A percentile compares a stretch with the other conserved stretches of the same genome.
Evolutionary conservation across 1,140 invertebrate species (phyloP).

Genomic region (Drosophila ananassae): DNA sequence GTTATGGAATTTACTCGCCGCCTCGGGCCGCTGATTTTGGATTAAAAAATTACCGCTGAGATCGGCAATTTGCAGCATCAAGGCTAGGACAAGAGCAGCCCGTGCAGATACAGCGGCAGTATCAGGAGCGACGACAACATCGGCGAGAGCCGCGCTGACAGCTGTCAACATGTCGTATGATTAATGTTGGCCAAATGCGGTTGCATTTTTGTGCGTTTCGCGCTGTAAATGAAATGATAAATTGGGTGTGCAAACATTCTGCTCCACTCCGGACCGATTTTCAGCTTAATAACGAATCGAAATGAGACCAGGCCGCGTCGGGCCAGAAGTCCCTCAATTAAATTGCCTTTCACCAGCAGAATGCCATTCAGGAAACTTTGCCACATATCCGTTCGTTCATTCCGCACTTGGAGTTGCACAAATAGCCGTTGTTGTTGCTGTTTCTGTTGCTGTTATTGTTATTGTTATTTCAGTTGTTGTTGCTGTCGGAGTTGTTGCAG

Average conservation of each 20-base stretch:
- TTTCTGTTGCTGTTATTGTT: background rate
- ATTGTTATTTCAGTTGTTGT: constrained; percentile 8
- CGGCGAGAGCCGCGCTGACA: constrained; percentile 57
- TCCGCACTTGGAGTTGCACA: constrained; percentile 45
- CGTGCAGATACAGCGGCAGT: constrained; percentile 3
- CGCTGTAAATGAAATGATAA: constrained; percentile 66
- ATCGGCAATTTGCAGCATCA: constrained; percentile 26
- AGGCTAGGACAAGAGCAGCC: constrained; percentile 1
- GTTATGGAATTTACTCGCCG: no score
- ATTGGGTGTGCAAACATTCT: constrained; percentile 56
- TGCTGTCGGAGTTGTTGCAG: constrained; percentile 9
- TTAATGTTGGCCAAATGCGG: constrained; percentile 73
- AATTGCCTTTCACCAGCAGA: constrained; percentile 52
- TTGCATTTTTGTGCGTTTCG: constrained; percentile 63
- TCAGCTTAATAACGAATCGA: constrained; percentile 46
- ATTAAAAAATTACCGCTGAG: constrained; percentile 42
- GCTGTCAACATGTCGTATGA: constrained; percentile 81
- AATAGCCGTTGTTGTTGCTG: constrained; percentile 11
- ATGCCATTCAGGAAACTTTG: constrained; percentile 46
- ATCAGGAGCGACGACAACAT: constrained; percentile 27
- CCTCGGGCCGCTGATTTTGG: background rate
- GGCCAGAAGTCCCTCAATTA: constrained; percentile 53
- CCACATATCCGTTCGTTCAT: constrained; percentile 42
- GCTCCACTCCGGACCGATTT: constrained; percentile 44
- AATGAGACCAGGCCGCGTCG: constrained; percentile 30